Conservation (phyloP, 2,797 vertebrate species). For the Lagorchestes hirsutus region DNA sequence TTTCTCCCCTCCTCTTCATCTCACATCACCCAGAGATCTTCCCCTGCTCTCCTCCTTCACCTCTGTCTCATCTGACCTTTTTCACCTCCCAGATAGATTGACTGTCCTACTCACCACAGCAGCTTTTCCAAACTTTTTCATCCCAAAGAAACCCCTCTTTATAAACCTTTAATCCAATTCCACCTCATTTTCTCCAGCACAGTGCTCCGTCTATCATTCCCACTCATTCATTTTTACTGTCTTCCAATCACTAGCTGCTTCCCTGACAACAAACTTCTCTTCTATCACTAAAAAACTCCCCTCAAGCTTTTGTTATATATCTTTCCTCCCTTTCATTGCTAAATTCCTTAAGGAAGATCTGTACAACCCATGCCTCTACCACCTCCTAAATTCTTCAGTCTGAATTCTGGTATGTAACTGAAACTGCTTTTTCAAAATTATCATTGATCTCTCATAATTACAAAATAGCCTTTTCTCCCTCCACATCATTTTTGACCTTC, state of each 20-base stretch:
- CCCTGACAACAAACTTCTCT: neutral
- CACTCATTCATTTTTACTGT: neutral
- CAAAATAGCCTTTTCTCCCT: neutral
- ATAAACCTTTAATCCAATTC: neutral
- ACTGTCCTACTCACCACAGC: neutral
- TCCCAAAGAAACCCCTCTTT: neutral
- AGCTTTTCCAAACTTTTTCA: neutral
- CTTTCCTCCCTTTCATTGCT: neutral
- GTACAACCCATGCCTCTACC: neutral
- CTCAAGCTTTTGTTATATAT: neutral
- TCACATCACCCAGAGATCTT: neutral
- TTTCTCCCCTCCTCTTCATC: neutral
- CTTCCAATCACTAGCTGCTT: neutral
- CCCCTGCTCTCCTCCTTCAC: neutral
- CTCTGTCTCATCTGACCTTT: neutral
- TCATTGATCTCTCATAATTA: neutral
- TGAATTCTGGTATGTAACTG: neutral
- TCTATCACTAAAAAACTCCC: neutral
- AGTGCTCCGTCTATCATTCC: neutral
- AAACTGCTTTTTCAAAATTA: neutral
- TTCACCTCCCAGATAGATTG: neutral
- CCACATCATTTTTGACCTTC: neutral
- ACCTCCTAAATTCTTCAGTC: neutral
- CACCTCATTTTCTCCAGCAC: neutral
- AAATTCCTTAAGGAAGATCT: neutral